Evolutionary conservation across 2,113 vertebrate species (phyloP), one percentile per base, ranked within the genome.

Genomic region (Dasyornis broadbenti): DNA sequence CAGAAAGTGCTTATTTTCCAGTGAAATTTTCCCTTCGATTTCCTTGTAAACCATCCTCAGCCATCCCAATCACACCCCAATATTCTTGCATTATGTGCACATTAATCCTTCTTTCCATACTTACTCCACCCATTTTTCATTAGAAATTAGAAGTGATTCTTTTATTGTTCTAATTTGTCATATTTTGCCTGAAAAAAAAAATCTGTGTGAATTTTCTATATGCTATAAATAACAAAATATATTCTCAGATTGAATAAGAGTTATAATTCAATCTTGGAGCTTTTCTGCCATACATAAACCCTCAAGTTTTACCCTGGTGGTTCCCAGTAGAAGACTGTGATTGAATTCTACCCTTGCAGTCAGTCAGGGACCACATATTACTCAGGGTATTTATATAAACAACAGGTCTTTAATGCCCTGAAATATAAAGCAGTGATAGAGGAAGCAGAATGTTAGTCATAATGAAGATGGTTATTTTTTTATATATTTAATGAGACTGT

Each of bases 1-100:
- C 54, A 76, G 85, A 93, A 96, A 94, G 69, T 79, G 63, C 90
- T 94, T 92, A 78, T 76, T 94, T 97, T 97, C 93, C 96, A 96
- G 76, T 95, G 91, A 97, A 96, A 94, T 94, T 96, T 92, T 97
- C 85, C 71, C 86, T 96, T 97, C 97, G 94, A 97, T 96, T 97
- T 97, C 81, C 82, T 69, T 18, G 7, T 96, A 96, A 97, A 94
- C 84, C 69, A 78, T 63, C 66, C 78, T 92, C 1, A 4, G 75
- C 77, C 80, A 72, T 96, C 60, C 71, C 69, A 77, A 82, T 97
- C 94, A 94, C 93, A 97, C 81, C 89, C 94, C 89, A 94, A 94
- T 91, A 97, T 90, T 83, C 77, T 60, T 90, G 82, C 52, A 49
- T 96, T 89, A 89, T 63, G 47, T 45, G 50, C 70, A 93, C 79